phyloP scores from a whole-genome alignment of 2,888 invertebrate species.

The Chloroclystis v-ata region DNA sequence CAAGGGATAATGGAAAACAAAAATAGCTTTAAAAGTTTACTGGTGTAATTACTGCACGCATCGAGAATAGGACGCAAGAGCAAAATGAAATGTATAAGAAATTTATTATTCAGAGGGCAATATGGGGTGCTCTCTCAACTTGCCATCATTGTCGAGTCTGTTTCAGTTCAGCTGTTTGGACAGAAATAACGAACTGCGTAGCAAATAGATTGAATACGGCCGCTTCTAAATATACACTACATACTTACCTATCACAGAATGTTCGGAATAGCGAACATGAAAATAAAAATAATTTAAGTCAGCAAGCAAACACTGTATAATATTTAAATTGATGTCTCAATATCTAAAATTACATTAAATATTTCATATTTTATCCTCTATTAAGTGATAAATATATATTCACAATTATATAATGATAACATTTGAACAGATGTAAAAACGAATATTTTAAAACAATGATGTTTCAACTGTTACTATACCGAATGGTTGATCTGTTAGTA shows the following conservation, averaged over 20 bases:
- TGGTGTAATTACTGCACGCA: background rate
- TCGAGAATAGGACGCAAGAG: background rate
- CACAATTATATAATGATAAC: too few species aligned
- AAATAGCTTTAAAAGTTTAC: slow-evolving; percentile 4
- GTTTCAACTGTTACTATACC: too few species aligned
- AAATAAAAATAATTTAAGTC: background rate
- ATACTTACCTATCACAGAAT: slow-evolving; percentile 20
- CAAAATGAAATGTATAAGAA: background rate
- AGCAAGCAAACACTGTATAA: background rate
- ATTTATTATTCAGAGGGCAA: too few species aligned
- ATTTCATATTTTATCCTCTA: too few species aligned
- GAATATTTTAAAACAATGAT: too few species aligned
- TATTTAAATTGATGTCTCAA: too few species aligned
- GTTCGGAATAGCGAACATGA: background rate
- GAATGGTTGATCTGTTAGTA: background rate
- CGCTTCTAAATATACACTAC: slow-evolving; percentile 35
- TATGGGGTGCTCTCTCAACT: too few species aligned
- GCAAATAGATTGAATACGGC: slow-evolving; percentile 37
- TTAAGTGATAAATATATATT: too few species aligned
- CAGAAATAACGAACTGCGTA: slow-evolving; percentile 63
- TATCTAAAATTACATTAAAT: too few species aligned
- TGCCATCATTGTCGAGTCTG: slow-evolving; percentile 35
- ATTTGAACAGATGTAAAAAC: too few species aligned
- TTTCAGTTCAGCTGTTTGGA: slow-evolving; percentile 60
- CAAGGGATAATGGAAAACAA: slow-evolving; percentile 20